Evolutionary conservation across 2,888 invertebrate genomes (phyloP).

Genomic region (Rhagium mordax): DNA sequence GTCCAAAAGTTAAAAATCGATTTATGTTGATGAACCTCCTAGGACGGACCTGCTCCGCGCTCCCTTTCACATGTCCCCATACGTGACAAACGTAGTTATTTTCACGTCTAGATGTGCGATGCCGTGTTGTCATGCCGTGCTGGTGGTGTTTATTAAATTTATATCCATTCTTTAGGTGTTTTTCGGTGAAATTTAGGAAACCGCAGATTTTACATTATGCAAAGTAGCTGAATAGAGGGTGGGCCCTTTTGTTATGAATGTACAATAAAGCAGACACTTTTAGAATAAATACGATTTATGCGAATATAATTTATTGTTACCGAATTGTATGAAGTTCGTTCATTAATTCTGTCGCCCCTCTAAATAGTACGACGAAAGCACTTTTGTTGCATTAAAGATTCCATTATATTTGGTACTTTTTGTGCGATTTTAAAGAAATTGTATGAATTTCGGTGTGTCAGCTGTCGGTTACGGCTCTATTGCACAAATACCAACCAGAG

Average conservation of each 20-base stretch:
- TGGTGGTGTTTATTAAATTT: conserved; percentile 52
- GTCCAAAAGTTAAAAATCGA: neutral
- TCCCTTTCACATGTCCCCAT: conserved; percentile 37
- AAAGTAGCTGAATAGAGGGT: conserved; percentile 33
- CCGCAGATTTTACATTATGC: conserved; percentile 46
- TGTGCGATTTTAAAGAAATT: neutral
- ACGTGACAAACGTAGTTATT: conserved; percentile 51
- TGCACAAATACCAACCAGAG: neutral
- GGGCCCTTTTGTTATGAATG: conserved; percentile 14
- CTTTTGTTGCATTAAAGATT: conserved; percentile 4
- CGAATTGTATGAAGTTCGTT: conserved; percentile 11
- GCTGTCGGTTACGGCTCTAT: neutral
- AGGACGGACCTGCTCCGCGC: conserved; percentile 4
- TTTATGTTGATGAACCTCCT: neutral
- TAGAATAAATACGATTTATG: conserved; percentile 26
- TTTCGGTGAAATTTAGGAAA: conserved; percentile 44
- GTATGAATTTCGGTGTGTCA: neutral
- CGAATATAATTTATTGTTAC: conserved; percentile 22
- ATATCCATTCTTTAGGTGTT: conserved; percentile 48
- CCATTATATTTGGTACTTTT: conserved; percentile 15
- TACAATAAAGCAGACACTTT: conserved; percentile 26
- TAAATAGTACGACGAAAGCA: neutral
- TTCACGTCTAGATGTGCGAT: conserved; percentile 46
- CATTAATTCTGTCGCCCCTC: conserved; percentile 18
- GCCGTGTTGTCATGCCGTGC: conserved; percentile 48